phyloP scores from a whole-genome alignment of 1,140 invertebrate genomes.

The Lordiphosa clarofinis region DNA sequence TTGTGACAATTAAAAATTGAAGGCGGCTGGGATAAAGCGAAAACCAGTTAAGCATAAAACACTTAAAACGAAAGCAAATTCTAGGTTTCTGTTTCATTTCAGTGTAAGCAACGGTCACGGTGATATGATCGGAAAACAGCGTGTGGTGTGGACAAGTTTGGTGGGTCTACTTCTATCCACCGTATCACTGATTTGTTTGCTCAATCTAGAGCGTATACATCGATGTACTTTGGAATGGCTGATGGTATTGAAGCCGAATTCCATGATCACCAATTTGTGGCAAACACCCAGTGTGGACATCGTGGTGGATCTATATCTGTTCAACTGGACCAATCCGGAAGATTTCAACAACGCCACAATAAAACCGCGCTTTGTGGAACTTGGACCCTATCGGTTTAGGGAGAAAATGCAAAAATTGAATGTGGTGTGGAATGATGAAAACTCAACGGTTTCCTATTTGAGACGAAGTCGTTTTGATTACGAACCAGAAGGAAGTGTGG shows the following conservation, averaged over 20 bases:
- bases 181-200: conserved; percentile 20
- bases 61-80: background rate
- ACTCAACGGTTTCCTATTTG: conserved; percentile 90
- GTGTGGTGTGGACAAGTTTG: conserved; percentile 42
- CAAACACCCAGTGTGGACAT: conserved; percentile 86
- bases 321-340: conserved; percentile 90
- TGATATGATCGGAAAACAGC: conserved; percentile 53
- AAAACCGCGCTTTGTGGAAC: conserved; percentile 84
- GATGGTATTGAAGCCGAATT: conserved; percentile 78
- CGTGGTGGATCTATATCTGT: conserved; percentile 87
- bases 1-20: conserved; percentile 1
- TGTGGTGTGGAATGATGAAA: conserved; percentile 85
- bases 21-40: background rate
- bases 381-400: conserved; percentile 88
- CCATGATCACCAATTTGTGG: conserved; percentile 85
- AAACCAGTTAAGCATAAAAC: conserved; percentile 8
- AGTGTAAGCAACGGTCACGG: conserved; percentile 5
- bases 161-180: conserved; percentile 34
- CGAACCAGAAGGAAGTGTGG: conserved; percentile 85
- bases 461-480: conserved; percentile 86
- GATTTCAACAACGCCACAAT: conserved; percentile 80
- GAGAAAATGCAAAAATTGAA: conserved; percentile 84
- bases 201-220: conserved; percentile 47
- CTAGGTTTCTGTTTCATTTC: conserved; percentile 3
- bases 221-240: conserved; percentile 37